These are phyloP conservation scores for Apamea crenata DNA, from an alignment of 2,888 invertebrate genomes.

Conservation along the genomic window DNA sequence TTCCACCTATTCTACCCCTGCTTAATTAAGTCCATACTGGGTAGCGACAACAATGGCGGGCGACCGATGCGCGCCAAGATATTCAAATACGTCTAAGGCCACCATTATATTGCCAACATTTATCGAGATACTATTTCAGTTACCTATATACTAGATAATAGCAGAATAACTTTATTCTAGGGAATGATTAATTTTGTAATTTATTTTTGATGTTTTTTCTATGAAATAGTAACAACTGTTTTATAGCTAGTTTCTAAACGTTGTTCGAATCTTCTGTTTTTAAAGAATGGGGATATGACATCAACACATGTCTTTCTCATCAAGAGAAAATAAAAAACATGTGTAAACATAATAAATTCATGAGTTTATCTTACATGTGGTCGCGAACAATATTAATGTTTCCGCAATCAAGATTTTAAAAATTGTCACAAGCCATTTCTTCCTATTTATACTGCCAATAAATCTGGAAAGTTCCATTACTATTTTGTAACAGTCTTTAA, in stretches of 20 bases:
- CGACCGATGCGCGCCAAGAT: conserved; percentile 88
- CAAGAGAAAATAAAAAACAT: conserved; percentile 30
- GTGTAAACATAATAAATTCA: conserved; percentile 42
- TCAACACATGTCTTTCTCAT: conserved; percentile 29
- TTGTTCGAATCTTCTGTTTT: conserved; percentile 7
- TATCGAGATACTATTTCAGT: conserved; percentile 76
- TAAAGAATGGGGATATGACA: conserved; percentile 30
- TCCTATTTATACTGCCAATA: conserved; percentile 50
- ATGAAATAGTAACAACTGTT: conserved; percentile 7
- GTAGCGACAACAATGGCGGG: conserved; percentile 86
- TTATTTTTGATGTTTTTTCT: conserved; percentile 5
- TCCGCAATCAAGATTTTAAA: conserved; percentile 57
- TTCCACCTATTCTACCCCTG: conserved; percentile 83
- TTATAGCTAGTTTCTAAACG: conserved; percentile 5
- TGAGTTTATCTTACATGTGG: conserved; percentile 38
- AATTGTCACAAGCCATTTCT: conserved; percentile 19
- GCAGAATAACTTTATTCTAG: conserved; percentile 61
- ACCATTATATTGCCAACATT: conserved; percentile 85
- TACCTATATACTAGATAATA: conserved; percentile 58
- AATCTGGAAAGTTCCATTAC: conserved; percentile 54
- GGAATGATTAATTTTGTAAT: conserved; percentile 41
- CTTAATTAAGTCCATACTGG: conserved; percentile 90
- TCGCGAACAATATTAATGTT: conserved; percentile 57
- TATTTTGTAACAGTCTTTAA: conserved; percentile 59
- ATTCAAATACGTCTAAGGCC: conserved; percentile 90